Percentiles rank a stretch among this genome's conserved stretches.
phyloP scores from a whole-genome alignment of 2,888 invertebrate species.

The Boloria euphrosyne region DNA sequence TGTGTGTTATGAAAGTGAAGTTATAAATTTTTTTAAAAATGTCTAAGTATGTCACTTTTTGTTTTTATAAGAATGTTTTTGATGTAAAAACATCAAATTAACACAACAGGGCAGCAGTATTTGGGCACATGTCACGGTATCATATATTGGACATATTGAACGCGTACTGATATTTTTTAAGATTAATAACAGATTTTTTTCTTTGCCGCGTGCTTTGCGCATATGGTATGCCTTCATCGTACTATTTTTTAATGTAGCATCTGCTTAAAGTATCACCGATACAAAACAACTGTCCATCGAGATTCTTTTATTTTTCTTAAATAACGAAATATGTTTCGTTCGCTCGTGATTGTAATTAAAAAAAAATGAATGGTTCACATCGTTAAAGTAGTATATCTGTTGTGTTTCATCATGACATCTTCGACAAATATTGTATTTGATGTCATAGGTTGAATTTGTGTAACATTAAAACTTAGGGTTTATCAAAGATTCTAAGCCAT shows the following conservation, averaged over 20 bases:
- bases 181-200: conserved; percentile 40
- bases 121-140: conserved; percentile 51
- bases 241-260: conserved; percentile 42
- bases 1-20: too few species aligned
- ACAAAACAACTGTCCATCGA: conserved; percentile 38
- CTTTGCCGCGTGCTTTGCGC: conserved; percentile 47
- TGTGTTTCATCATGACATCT: too few species aligned
- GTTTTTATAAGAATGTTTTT: neutral
- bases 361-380: too few species aligned
- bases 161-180: conserved; percentile 45
- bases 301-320: neutral
- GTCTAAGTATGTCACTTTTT: neutral
- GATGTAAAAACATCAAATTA: too few species aligned
- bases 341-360: neutral
- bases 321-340: neutral
- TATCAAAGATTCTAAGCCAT: conserved; percentile 7
- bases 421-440: too few species aligned
- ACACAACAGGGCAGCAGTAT: neutral
- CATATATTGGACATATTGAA: conserved; percentile 55
- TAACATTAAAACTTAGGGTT: neutral
- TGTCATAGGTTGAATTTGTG: too few species aligned
- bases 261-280: conserved; percentile 41
- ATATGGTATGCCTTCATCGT: conserved; percentile 47
- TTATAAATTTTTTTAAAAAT: too few species aligned
- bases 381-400: too few species aligned